Base-by-base conservation (phyloP, 2,888 invertebrate species). In the Dorcus hopei region DNA sequence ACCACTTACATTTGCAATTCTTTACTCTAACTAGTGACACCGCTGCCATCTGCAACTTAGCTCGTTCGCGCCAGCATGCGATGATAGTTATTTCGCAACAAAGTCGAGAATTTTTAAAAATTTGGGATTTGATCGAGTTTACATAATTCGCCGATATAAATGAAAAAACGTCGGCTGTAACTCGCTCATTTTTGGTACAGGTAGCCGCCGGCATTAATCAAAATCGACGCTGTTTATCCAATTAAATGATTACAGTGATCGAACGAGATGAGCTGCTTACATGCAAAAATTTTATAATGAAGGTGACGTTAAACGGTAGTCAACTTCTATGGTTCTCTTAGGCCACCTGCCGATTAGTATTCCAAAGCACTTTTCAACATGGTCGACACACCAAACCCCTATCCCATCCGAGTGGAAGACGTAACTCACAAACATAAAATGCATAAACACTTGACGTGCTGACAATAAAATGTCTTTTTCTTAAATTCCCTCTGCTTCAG, bases 171-270 rank as follows among this genome's bases (percentile, higher is more conserved):
- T 57, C 19, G 19, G 42, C 45, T 11, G 23, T 45, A 57, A 57
- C 38, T 51, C 45, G 45, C 14, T 9, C 23, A 45, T 48, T 9
- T 38, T 52, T 57, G 43, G 47, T 50, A 57, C 57, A 51, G 52
- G 57, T 56, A 52, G 57, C 57, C 43, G 26, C 49, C 49, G 42
- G 45, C 52, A 57, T 52, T 50, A 57, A 47, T 52, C 51, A 57
- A 57, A 52, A 16, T 57, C 52, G 45, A 48, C 47, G 57, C 52
- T 57, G 52, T 57, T 57, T 57, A 59, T 56, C 59, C 59, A 59
- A 59, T 59, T 59, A 59, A 52, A 59, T 54, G 55, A 59, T 59
- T 59, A 59, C 59, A 49, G 52, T 59, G 49, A 59, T 59, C 56
- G 56, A 49, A 48, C 38, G 43, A 33, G 48, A 49, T 49, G 52